phyloP scores from a whole-genome alignment of 2,113 vertebrate genomes.

The Xiphophorus couchianus region DNA sequence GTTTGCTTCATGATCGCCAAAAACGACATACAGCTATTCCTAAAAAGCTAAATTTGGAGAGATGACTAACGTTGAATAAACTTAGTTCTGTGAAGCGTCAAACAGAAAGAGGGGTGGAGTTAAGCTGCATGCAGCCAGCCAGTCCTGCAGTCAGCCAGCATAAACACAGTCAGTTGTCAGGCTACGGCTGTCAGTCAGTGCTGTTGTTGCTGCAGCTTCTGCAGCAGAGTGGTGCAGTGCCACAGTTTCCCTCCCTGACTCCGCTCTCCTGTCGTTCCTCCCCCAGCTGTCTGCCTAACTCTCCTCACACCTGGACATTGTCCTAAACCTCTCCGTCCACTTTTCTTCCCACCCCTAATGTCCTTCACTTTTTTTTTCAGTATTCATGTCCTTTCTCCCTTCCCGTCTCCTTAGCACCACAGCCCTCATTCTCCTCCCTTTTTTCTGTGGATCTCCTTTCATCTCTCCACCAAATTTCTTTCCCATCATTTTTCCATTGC shows the following conservation, averaged over 20 bases:
- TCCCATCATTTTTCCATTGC: slow-evolving; percentile 23
- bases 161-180: slow-evolving; percentile 35
- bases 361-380: slow-evolving; percentile 4
- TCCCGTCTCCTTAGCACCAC: neutral
- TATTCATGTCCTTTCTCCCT: slow-evolving; percentile 11
- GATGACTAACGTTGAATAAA: slow-evolving; percentile 40
- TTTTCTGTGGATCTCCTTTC: slow-evolving; percentile 30
- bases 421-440: slow-evolving; percentile 1
- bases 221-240: slow-evolving; percentile 69
- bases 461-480: slow-evolving; percentile 17
- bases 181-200: slow-evolving; percentile 27
- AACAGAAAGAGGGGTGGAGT: slow-evolving; percentile 34
- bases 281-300: neutral
- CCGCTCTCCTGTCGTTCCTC: slow-evolving; percentile 18
- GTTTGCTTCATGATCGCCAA: slow-evolving; percentile 33
- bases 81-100: slow-evolving; percentile 54
- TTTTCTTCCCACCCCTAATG: neutral
- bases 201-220: slow-evolving; percentile 35
- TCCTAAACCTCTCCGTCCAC: slow-evolving; percentile 15
- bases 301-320: slow-evolving; percentile 1
- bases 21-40: slow-evolving; percentile 30
- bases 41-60: slow-evolving; percentile 24
- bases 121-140: slow-evolving; percentile 50
- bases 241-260: slow-evolving; percentile 40
- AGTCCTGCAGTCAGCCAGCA: slow-evolving; percentile 33